Evolutionary conservation across 1,140 invertebrate species (phyloP).

Genomic region (Magallana angulata): DNA sequence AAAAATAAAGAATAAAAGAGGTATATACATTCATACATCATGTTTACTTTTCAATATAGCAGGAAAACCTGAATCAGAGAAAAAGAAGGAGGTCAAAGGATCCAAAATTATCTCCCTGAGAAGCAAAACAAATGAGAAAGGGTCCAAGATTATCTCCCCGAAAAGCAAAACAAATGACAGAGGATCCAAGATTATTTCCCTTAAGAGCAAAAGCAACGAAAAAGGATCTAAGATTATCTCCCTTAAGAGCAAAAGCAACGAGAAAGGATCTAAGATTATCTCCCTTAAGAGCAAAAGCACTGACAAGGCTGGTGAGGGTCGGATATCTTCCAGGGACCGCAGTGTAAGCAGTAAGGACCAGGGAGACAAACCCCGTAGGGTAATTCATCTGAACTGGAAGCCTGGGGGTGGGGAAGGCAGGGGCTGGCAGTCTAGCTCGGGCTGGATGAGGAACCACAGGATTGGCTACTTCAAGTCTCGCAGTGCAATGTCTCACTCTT

Average conservation of each 20-base stretch:
- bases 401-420: not conserved
- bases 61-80: not conserved
- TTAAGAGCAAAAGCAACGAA: not conserved
- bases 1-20: too few relatives aligned
- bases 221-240: not conserved
- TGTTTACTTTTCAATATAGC: not conserved
- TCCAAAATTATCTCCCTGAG: not conserved
- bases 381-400: not conserved
- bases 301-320: not conserved
- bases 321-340: not conserved
- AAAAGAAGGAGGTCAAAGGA: not conserved
- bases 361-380: not conserved
- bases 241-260: not conserved
- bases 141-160: not conserved
- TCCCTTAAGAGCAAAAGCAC: not conserved
- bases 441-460: constrained; percentile 11
- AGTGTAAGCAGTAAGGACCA: not conserved
- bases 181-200: not conserved
- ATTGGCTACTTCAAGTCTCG: constrained; percentile 9
- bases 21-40: too few relatives aligned
- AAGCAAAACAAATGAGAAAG: not conserved
- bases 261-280: not conserved
- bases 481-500: not conserved
- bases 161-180: not conserved
- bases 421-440: not conserved